phyloP scores from a whole-genome alignment of 2,888 invertebrate genomes.

The Ormyrus rosae region DNA sequence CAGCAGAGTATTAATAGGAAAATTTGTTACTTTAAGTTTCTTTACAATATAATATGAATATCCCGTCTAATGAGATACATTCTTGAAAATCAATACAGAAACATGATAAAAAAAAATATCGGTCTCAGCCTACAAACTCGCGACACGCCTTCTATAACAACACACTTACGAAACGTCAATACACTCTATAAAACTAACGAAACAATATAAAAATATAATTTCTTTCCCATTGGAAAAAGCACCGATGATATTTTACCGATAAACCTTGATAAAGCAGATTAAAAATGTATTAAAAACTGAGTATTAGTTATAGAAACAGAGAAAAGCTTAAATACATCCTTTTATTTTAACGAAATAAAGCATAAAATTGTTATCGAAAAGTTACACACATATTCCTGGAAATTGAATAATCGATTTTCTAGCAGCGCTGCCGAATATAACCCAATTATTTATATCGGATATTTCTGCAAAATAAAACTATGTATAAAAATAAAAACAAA shows the following conservation, averaged over 20 bases:
- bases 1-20: not conserved
- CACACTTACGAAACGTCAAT: conserved; percentile 32
- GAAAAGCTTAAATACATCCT: too few species aligned
- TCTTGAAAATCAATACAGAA: conserved; percentile 47
- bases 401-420: too few species aligned
- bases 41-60: not conserved
- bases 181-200: conserved; percentile 8
- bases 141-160: conserved; percentile 34
- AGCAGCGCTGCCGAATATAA: not conserved
- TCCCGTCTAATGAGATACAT: conserved; percentile 27
- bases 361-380: too few species aligned
- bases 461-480: too few species aligned
- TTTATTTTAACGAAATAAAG: too few species aligned
- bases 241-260: not conserved
- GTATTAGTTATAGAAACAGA: too few species aligned
- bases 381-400: too few species aligned
- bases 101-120: conserved; percentile 38
- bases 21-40: not conserved
- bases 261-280: not conserved
- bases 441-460: not conserved
- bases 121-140: conserved; percentile 31
- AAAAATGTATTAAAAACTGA: too few species aligned
- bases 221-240: not conserved
- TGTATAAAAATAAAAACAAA: not conserved
- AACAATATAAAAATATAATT: conserved; percentile 11